These are phyloP conservation scores for Hemichromis elongatus DNA, from an alignment of 2,113 vertebrate species.

Conservation along the genomic window DNA sequence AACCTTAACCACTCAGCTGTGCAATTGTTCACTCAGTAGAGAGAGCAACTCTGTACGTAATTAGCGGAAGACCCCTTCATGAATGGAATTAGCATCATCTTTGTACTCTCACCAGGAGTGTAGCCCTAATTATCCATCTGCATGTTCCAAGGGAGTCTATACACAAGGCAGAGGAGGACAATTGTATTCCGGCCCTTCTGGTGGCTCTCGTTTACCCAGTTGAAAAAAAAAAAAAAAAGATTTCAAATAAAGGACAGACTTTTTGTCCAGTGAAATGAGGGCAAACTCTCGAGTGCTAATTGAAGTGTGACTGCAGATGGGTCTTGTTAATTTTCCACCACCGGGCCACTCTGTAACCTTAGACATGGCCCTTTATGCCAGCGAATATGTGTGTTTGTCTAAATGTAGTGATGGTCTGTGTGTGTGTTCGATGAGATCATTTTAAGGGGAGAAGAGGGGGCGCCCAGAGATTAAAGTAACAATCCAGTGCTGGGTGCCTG, in stretches of 20 bases:
- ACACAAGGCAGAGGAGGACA: conserved; percentile 35
- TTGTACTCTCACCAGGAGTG: conserved; percentile 63
- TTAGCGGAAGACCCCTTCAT: conserved; percentile 65
- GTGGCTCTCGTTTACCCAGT: conserved; percentile 23
- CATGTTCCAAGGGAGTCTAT: conserved; percentile 44
- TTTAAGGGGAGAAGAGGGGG: conserved; percentile 27
- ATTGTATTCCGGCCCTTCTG: conserved; percentile 24
- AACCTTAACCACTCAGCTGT: conserved; percentile 65
- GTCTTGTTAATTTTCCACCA: conserved; percentile 59
- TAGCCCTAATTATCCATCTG: conserved; percentile 65
- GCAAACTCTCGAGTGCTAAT: conserved; percentile 59
- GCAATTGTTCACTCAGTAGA: conserved; percentile 58
- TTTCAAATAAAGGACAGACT: conserved; percentile 10
- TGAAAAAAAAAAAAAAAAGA: conserved; percentile 20
- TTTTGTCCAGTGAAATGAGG: conserved; percentile 46
- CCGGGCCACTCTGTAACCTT: conserved; percentile 34
- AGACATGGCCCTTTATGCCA: background rate
- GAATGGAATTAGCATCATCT: conserved; percentile 71
- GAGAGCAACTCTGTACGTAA: conserved; percentile 57
- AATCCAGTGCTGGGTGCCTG: conserved; percentile 72
- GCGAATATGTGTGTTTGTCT: background rate
- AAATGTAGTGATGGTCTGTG: background rate
- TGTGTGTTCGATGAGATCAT: conserved; percentile 27
- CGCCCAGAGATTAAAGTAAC: conserved; percentile 67
- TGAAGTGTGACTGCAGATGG: conserved; percentile 59